Evolutionary conservation across 2,113 vertebrate species (phyloP).

Genomic region (Pimephales promelas): DNA sequence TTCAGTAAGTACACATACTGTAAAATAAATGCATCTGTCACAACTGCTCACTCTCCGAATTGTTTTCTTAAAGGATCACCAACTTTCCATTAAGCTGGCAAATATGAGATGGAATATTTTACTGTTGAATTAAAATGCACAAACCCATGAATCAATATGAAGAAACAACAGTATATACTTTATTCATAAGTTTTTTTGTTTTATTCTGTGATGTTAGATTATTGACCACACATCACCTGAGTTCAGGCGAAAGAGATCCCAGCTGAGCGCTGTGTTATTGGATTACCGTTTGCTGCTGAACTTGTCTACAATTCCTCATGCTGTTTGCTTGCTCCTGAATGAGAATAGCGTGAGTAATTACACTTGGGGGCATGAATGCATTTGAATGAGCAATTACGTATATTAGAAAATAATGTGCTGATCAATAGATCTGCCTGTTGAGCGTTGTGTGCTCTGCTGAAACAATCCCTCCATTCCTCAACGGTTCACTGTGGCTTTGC

Average conservation of each 20-base stretch:
- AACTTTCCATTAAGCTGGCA: too few relatives aligned
- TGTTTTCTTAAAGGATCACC: too few relatives aligned
- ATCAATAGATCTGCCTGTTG: conserved; percentile 21
- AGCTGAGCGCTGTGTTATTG: background rate
- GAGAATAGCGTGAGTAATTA: conserved; percentile 6
- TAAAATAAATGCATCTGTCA: too few relatives aligned
- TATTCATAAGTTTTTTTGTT: too few relatives aligned
- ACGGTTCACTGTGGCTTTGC: background rate
- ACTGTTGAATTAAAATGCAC: too few relatives aligned
- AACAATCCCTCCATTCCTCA: background rate
- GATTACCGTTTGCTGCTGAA: background rate
- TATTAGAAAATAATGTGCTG: conserved; percentile 19
- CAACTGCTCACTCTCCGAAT: too few relatives aligned
- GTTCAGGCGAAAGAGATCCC: background rate
- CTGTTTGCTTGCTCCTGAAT: conserved; percentile 7
- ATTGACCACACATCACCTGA: background rate
- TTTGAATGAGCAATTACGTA: conserved; percentile 18
- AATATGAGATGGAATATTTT: too few relatives aligned
- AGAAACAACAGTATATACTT: too few relatives aligned
- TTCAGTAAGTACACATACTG: too few relatives aligned
- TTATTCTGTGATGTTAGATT: background rate
- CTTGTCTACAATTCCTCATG: conserved; percentile 5
- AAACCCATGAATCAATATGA: too few relatives aligned
- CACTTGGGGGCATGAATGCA: conserved; percentile 13
- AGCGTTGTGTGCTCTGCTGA: background rate